Evolutionary conservation across 2,888 invertebrate genomes (phyloP), one percentile per base, ranked within the genome.

Genomic region (Heliothis peltigera): DNA sequence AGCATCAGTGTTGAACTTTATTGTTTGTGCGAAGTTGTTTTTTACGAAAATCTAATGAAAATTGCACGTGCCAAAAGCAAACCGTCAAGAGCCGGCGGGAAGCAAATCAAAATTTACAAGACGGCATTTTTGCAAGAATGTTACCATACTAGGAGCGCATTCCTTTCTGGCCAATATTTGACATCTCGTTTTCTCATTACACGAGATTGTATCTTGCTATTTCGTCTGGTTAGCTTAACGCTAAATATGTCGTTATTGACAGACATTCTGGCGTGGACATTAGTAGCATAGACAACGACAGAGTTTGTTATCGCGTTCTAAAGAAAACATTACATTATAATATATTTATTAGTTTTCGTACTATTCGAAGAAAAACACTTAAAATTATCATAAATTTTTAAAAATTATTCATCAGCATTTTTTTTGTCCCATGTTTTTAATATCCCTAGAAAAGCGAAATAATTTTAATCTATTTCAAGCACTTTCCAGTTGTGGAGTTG

Each of bases 1-100:
- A 92, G 94, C 94, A 95, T 95, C 89, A 89, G 93, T 90, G 85
- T 86, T 83, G 76, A 87, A 87, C 89, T 88, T 79, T 85, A 68
- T 83, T 84, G 77, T 73, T 77, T 79, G 80, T 84, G 78, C 76
- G 71, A 85, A 86, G 79, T 79, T 84, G 68, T 86, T 81, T 88
- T 91, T 87, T 84, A 82, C 77, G 77, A 85, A 86, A 87, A 84
- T 79, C 66, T 86, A 89, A 81, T 85, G 87, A 89, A 92, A 93
- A 84, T 91, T 91, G 92, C 94, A 95, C 95, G 95, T 94, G 95
- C 94, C 90, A 92, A 94, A 93, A 88, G 86, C 90, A 91, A 92
- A 91, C 94, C 92, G 93, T 93, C 92, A 92, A 86, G 80, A 87
- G 89, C 91, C 93, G 94, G 93, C 93, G 93, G 92, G 93, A 94